phyloP scores from a whole-genome alignment of 2,888 invertebrate genomes.

The Aelia acuminata region DNA sequence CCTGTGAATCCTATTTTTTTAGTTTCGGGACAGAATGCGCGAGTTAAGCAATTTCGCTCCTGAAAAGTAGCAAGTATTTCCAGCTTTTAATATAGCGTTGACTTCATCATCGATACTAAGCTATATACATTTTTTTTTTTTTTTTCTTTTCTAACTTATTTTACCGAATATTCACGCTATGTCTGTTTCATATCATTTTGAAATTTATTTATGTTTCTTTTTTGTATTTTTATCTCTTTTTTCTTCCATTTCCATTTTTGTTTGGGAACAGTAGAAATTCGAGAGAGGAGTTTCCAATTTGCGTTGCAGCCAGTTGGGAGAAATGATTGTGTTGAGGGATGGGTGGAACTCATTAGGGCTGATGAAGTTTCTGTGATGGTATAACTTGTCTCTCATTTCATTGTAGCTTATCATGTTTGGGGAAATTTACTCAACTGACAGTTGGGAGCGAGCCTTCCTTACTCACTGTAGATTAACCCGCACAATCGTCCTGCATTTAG shows the following conservation, averaged over 20 bases:
- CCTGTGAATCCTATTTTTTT: too few relatives aligned
- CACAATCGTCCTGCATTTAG: constrained; percentile 36
- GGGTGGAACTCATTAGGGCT: constrained; percentile 10
- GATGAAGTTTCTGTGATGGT: background rate
- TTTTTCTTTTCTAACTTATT: too few relatives aligned
- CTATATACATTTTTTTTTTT: too few relatives aligned
- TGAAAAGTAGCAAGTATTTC: too few relatives aligned
- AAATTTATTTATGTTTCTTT: too few relatives aligned
- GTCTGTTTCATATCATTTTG: too few relatives aligned
- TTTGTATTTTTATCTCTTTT: too few relatives aligned
- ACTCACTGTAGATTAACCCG: background rate
- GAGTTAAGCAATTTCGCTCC: too few relatives aligned
- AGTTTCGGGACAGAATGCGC: too few relatives aligned
- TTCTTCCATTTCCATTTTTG: background rate
- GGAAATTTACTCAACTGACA: constrained; percentile 14
- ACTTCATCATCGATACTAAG: too few relatives aligned
- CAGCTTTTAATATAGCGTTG: too few relatives aligned
- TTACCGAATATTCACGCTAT: too few relatives aligned
- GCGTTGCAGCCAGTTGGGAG: background rate
- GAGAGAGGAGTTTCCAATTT: background rate
- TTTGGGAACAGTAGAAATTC: background rate
- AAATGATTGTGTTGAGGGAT: background rate
- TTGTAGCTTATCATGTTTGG: constrained; percentile 32
- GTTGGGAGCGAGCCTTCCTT: background rate
- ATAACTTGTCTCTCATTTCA: constrained; percentile 8